Evolutionary conservation across 2,888 invertebrate species (phyloP), one percentile per base, ranked within the genome.

Genomic region (Pachycephus smyrnensis): DNA sequence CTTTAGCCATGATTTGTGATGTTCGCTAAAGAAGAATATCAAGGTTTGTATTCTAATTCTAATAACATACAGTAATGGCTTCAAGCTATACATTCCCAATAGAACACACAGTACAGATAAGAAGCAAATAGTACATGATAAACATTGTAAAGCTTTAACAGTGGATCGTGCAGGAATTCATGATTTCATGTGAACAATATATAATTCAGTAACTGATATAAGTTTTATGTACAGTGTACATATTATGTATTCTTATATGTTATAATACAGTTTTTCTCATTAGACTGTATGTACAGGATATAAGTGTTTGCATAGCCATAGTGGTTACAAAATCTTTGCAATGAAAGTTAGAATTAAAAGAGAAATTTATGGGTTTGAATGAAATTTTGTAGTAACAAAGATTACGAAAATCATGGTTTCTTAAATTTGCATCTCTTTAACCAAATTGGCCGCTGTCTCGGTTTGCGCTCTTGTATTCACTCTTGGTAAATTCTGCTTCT

Each of bases 401-500:
- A 40, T 40, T 40, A 15, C 0, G 40, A 40, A 15, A 40, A 40
- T 40, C 15, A 40, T 40, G 40, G 9, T 71, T 71, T 69, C 35
- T 82, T 75, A 84, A 76, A 85, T 76, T 75, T 85, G 74, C 76
- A 85, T 75, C 68, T 82, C 79, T 76, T 82, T 33, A 75, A 85
- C 79, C 33, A 85, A 79, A 76, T 80, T 80, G 68, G 82, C 75
- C 15, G 84, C 76, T 73, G 84, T 78, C 37, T 85, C 84, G 77
- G 83, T 84, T 33, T 78, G 78, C 11, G 78, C 75, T 73, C 78
- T 75, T n/a, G 78, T 78, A 32, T 75, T 75, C 75, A 73, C 75
- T 33, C 78, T 78, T 78, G 33, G 78, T 30, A 73, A 30, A 35
- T 80, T 79, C 80, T 76, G 79, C 82, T 69, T 80, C 36, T 55